Evolutionary conservation across 2,797 vertebrate genomes (phyloP), one percentile per base, ranked within the genome.

Genomic region (Malurus leucopterus): DNA sequence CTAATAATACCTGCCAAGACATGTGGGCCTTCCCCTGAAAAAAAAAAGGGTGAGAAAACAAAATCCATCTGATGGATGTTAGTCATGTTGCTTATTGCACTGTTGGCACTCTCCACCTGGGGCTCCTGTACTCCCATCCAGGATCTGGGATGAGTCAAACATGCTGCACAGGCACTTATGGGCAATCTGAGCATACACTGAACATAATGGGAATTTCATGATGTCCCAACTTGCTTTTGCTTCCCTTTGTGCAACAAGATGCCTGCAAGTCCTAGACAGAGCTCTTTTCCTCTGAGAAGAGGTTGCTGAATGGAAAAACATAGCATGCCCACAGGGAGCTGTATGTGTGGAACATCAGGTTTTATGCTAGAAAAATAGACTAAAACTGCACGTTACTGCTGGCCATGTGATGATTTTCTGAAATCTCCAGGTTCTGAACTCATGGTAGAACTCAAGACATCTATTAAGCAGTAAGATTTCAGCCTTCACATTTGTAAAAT

Each of bases 71-170:
- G 95, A 90, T 53, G 65, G 72, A 46, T 87, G 67, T 94, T 92
- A 93, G 86, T 94, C 91, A 92, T n/a, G 62, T 71, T 91, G 64
- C 84, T 90, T 91, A 86, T 71, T 91, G 93, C 86, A 69, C 29
- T 74, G 55, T 55, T 95, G 93, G 93, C 93, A 94, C 67, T 53
- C 19, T 63, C 63, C 73, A 71, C 82, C 77, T 80, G 76, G 57
- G 87, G 67, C 91, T 92, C 58, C 72, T 71, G 0, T 15, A 62
- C 47, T 88, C 85, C 71, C 50, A 89, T 87, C 72, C 92, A 94
- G 91, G 87, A 80, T 93, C 65, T 89, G 70, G 69, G 40, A 55
- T 95, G 93, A 94, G 87, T 95, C 94, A 95, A 82, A 62, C 26
- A 1, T 2, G 8, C 72, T 87, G 79, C 82, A 71, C 77, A 40